phyloP scores from a whole-genome alignment of 2,888 invertebrate genomes.

The Orgyia antiqua region DNA sequence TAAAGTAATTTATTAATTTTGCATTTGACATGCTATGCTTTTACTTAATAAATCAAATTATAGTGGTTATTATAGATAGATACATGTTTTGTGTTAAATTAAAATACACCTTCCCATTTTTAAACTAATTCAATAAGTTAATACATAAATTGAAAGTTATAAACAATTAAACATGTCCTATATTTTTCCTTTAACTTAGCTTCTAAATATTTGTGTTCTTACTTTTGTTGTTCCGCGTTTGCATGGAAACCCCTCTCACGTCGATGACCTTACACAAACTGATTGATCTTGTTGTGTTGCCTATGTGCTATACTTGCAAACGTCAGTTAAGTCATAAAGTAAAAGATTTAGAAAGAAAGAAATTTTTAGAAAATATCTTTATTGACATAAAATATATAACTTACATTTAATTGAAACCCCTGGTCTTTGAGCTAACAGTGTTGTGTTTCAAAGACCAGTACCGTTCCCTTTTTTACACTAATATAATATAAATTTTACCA shows the following conservation, averaged over 20 bases:
- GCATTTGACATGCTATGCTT: no score
- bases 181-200: conserved; percentile 2
- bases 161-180: not conserved
- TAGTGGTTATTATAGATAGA: no score
- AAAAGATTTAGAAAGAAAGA: conserved; percentile 6
- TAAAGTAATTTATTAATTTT: no score
- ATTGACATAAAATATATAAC: no score
- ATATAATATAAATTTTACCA: no score
- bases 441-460: no score
- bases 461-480: no score
- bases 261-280: conserved; percentile 2
- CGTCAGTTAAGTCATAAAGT: conserved; percentile 4
- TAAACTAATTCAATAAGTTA: conserved; percentile 1
- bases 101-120: conserved; percentile 3
- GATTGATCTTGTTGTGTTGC: conserved; percentile 6
- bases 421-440: no score
- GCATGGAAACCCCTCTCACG: conserved; percentile 5
- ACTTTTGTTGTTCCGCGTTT: conserved; percentile 10
- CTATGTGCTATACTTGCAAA: conserved; percentile 7
- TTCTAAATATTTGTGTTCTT: conserved; percentile 9
- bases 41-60: no score
- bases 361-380: no score
- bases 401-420: no score
- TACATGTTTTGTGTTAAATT: conserved; percentile 4
- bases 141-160: not conserved